Evolutionary conservation across 2,113 vertebrate species (phyloP).

Genomic region (Hippocampus mohnikei): DNA sequence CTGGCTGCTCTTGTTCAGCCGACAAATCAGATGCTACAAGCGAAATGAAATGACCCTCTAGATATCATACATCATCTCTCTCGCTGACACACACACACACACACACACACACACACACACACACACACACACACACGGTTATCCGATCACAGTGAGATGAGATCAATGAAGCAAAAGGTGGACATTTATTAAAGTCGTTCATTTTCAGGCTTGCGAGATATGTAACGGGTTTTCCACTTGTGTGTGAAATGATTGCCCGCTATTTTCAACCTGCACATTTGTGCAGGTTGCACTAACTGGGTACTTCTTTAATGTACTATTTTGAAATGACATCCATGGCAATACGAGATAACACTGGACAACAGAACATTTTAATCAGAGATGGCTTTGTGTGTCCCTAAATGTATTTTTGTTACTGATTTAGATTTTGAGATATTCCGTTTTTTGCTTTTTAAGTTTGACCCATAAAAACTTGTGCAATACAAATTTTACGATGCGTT

Average conservation of each 20-base stretch:
- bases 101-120: not conserved
- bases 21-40: not conserved
- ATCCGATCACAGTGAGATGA: not conserved
- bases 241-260: not conserved
- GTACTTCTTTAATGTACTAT: not conserved
- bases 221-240: not conserved
- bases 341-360: not conserved
- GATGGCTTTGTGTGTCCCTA: too few relatives aligned
- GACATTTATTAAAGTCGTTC: not conserved
- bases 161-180: constrained; percentile 5
- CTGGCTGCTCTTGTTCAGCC: not conserved
- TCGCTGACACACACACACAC: not conserved
- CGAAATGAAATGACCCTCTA: not conserved
- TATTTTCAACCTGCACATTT: not conserved
- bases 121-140: not conserved
- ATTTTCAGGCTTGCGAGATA: not conserved
- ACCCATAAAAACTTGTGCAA: too few relatives aligned
- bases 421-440: too few relatives aligned
- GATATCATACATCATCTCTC: constrained; percentile 3
- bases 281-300: too few relatives aligned
- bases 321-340: not conserved
- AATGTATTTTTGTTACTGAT: too few relatives aligned
- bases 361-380: too few relatives aligned
- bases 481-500: too few relatives aligned
- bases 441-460: too few relatives aligned